Evolutionary conservation across 1,140 invertebrate genomes (phyloP).

Genomic region (Drosophila mayri): DNA sequence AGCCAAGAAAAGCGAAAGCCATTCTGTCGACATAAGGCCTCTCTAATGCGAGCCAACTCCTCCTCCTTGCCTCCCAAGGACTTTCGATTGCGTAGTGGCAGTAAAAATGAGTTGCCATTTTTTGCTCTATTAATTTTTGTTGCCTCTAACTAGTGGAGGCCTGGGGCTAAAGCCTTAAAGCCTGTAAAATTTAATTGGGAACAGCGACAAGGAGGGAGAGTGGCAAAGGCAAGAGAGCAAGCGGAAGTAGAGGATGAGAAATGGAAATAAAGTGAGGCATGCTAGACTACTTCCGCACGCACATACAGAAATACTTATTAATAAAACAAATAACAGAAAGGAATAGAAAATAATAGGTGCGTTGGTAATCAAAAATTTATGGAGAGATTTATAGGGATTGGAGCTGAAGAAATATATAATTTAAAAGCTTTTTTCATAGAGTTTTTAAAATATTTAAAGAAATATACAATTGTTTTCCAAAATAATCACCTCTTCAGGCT

Average conservation of each 20-base stretch:
- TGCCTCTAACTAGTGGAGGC: constrained; percentile 47
- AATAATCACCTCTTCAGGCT: too few relatives aligned
- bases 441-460: too few relatives aligned
- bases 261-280: constrained; percentile 64
- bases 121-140: constrained; percentile 80
- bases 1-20: not conserved
- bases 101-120: constrained; percentile 72
- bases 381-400: not conserved
- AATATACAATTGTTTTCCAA: not conserved
- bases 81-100: constrained; percentile 27
- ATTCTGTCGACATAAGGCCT: not conserved
- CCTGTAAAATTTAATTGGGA: constrained; percentile 78
- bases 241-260: constrained; percentile 29
- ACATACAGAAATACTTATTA: constrained; percentile 58
- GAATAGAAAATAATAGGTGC: not conserved
- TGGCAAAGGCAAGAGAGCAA: constrained; percentile 18
- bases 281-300: constrained; percentile 70
- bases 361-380: not conserved
- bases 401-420: too few relatives aligned
- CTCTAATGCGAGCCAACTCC: not conserved
- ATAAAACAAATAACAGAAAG: constrained; percentile 71
- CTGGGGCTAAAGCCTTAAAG: constrained; percentile 48
- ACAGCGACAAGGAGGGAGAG: constrained; percentile 3
- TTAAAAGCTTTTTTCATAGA: not conserved
- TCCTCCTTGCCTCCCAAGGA: not conserved